Evolutionary conservation across 2,113 vertebrate species (phyloP).

Genomic region (Athene cunicularia): DNA sequence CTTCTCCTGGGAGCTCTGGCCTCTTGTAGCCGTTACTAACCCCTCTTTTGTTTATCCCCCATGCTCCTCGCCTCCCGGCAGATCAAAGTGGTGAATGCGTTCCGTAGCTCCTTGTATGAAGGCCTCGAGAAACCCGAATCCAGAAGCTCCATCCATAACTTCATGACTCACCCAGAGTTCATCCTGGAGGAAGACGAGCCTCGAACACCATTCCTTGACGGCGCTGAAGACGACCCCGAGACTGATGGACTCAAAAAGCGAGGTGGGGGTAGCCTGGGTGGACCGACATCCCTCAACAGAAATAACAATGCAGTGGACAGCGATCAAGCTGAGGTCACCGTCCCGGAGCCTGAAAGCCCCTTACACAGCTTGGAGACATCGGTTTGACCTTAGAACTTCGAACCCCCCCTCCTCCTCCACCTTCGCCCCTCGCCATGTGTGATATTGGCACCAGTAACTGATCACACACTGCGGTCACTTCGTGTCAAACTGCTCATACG

Average conservation of each 20-base stretch:
- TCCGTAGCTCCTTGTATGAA: constrained; percentile 93
- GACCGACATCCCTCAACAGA: constrained; percentile 53
- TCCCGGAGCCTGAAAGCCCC: constrained; percentile 67
- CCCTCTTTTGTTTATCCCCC: constrained; percentile 28
- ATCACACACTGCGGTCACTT: constrained; percentile 34
- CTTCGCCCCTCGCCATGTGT: constrained; percentile 6
- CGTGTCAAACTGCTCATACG: constrained; percentile 62
- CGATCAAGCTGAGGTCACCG: constrained; percentile 54
- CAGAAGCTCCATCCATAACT: constrained; percentile 95
- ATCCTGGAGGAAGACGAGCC: constrained; percentile 87
- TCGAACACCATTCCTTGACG: constrained; percentile 80
- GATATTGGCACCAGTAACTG: constrained; percentile 48
- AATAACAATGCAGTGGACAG: constrained; percentile 80
- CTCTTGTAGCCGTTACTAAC: neutral
- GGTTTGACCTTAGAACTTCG: constrained; percentile 70
- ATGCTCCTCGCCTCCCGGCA: constrained; percentile 57
- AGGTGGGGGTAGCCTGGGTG: constrained; percentile 40
- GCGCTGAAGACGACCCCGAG: constrained; percentile 77
- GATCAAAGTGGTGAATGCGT: constrained; percentile 98
- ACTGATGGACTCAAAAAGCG: constrained; percentile 52
- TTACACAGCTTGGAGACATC: constrained; percentile 81
- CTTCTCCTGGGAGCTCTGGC: constrained; percentile 7
- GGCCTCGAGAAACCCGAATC: constrained; percentile 89
- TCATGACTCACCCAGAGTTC: constrained; percentile 96
- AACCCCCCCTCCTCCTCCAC: neutral